Conservation (phyloP, 2,888 invertebrate species). For the Adineta ricciae region DNA sequence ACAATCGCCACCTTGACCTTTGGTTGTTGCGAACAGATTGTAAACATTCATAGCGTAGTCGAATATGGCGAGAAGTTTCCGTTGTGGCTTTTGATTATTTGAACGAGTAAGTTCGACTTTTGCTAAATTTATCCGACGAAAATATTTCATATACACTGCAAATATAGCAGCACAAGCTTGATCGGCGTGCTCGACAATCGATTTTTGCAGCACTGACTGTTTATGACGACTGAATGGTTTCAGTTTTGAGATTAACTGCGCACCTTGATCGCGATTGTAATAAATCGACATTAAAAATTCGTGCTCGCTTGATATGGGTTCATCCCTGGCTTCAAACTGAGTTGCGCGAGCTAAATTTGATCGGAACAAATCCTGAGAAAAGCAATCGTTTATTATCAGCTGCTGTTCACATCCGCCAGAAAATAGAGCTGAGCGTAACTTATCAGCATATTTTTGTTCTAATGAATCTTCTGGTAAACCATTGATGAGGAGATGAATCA, state of each 20-base stretch:
- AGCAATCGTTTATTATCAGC: not conserved
- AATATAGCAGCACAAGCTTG: not conserved
- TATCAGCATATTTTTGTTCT: not conserved
- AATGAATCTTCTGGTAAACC: not conserved
- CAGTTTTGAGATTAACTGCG: not conserved
- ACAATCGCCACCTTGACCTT: not conserved
- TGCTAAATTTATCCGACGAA: not conserved
- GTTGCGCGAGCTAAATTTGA: not conserved
- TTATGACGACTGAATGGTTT: not conserved
- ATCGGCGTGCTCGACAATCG: not conserved
- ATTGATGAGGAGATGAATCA: not conserved
- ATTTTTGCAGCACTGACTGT: not conserved
- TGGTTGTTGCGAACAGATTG: not conserved
- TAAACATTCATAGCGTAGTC: not conserved
- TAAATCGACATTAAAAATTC: not conserved
- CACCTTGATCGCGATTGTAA: not conserved
- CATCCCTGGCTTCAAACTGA: not conserved
- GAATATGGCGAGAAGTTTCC: not conserved
- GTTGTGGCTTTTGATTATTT: not conserved
- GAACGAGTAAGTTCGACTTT: not conserved
- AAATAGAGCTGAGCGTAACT: not conserved
- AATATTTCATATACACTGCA: not conserved
- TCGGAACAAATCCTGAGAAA: not conserved
- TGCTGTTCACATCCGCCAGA: not conserved
- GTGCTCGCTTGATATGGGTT: not conserved